Evolutionary conservation across 2,113 vertebrate genomes (phyloP).

Genomic region (Eurypyga helias): DNA sequence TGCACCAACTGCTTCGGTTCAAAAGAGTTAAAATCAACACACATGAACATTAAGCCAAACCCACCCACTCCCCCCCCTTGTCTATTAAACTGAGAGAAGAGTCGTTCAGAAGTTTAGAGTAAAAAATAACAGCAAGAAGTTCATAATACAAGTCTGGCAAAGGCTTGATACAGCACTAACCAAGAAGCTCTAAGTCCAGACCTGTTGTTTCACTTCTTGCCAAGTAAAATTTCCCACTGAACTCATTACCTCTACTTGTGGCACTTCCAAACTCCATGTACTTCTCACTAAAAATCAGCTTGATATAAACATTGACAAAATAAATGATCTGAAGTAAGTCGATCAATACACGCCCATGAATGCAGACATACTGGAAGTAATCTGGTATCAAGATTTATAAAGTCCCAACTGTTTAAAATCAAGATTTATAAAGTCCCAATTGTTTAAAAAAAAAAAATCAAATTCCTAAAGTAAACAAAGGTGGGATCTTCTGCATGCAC

Average conservation of each 20-base stretch:
- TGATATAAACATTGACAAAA: neutral
- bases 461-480: neutral
- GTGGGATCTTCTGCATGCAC: neutral
- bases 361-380: neutral
- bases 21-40: neutral
- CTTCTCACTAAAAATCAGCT: neutral
- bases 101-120: neutral
- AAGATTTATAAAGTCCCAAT: neutral
- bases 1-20: neutral
- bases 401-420: neutral
- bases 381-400: neutral
- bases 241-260: neutral
- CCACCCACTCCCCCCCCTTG: neutral
- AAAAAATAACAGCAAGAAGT: neutral
- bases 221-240: neutral
- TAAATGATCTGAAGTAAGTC: neutral
- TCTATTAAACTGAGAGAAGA: neutral
- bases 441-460: neutral
- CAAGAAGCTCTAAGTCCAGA: neutral
- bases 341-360: neutral
- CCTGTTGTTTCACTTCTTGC: neutral
- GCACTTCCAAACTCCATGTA: neutral
- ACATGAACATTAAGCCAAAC: neutral
- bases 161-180: neutral
- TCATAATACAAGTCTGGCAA: neutral